Base-by-base conservation (phyloP, 2,113 vertebrate species). In the Myanophis thanlyinensis region DNA sequence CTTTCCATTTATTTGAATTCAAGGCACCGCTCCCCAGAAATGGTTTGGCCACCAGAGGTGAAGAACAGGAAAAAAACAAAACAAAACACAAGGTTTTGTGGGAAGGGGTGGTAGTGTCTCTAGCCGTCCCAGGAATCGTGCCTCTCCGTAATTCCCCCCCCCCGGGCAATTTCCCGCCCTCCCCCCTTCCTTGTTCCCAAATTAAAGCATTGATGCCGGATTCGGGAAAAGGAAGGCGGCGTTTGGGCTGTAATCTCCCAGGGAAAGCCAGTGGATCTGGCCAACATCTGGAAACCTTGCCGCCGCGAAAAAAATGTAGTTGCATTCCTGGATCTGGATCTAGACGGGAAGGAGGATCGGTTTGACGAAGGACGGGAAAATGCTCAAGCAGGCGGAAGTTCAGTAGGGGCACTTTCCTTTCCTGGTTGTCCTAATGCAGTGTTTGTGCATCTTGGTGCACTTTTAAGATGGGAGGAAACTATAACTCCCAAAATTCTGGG, bases 201-300 rank as follows among this genome's bases (percentile, higher is more conserved):
- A 22, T 0, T 1, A 2, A 23, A 44, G 25, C 11, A 4, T 44
- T 3, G 12, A 53, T 13, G 13, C 3, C 25, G 0, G 10, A 5
- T 20, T 8, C 0, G 30, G 30, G 73, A 30, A 56, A 1, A 0
- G 11, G 35, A 85, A 54, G 23, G 1, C 9, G 49, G 7, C 52
- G 15, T 4, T 25, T 5, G 20, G 46, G 12, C 46, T 3, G 15
- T 18, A 18, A 85, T 25, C 23, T 47, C 86, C 40, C 6, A 22
- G n/a, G 10, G 46, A 2, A 2, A 35, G 85, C 25, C 6, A 10
- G 1, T 2, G 6, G 9, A 6, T 9, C 5, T 18, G 40, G 25
- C 25, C 35, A 35, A n/a, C 86, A 3, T 22, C 48, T 53, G 59
- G 56, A 67, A 23, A 13, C 8, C 13, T 30, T 25, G 23, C 7